Evolutionary conservation across 2,113 vertebrate genomes (phyloP), one percentile per base, ranked within the genome.

Genomic region (Pygoscelis adeliae): DNA sequence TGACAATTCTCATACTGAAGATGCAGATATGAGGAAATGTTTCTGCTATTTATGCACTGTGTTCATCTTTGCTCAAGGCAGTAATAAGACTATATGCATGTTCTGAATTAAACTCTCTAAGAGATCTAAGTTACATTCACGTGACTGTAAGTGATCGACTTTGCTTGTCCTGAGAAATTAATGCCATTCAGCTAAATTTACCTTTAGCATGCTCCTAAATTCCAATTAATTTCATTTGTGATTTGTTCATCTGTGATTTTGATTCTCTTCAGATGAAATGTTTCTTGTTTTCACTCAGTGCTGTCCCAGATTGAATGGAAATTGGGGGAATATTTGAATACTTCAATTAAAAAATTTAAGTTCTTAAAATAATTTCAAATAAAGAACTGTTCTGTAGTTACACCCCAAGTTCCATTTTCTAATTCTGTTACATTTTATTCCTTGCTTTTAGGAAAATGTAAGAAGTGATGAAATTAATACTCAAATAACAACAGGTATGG

Each of bases 401-500:
- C 25, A 79, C 7, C 7, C 11, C 8, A 49, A 36, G 36, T 77
- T 92, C 74, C 10, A 26, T 53, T 87, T 89, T 82, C 52, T 93
- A 83, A 83, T 86, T 93, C 30, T 93, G 7, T 63, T 59, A 69
- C 5, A 15, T 92, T 73, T 78, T 80, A 83, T 93, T 89, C 19
- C 13, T 86, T 94, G n/a, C 30, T 95, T 95, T 91, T 70, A 97
- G 97, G 72, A 86, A 88, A 63, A 59, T 29, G 10, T 3, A 5
- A 29, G 30, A 89, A 83, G 18, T 44, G 47, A 62, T 49, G 32
- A 77, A 85, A 66, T 5, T 59, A 70, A 56, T 30, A 46, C 16
- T 79, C 40, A 52, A 38, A 23, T 32, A 61, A 52, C 26, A 92
- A 50, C 58, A 96, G 97, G 96, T 97, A 96, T 34, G 65, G 44